phyloP scores from a whole-genome alignment of 2,113 vertebrate genomes.

The Thermophis baileyi region DNA sequence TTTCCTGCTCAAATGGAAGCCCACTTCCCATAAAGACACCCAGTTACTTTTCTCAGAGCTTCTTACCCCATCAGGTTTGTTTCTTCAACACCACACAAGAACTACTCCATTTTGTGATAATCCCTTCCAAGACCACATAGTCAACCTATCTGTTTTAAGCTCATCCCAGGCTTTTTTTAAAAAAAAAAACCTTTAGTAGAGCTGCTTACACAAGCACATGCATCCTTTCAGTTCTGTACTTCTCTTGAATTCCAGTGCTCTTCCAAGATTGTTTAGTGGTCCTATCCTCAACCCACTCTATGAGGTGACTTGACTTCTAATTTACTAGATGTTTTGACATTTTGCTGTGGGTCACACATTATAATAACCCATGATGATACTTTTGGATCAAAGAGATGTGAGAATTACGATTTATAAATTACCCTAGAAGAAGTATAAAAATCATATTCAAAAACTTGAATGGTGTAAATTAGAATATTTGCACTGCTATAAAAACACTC shows the following conservation, averaged over 20 bases:
- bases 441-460: neutral
- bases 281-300: neutral
- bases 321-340: neutral
- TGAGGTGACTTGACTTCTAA: neutral
- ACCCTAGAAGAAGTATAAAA: neutral
- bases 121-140: neutral
- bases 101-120: neutral
- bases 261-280: neutral
- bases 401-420: neutral
- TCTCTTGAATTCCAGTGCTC: neutral
- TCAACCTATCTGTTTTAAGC: neutral
- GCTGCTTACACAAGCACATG: neutral
- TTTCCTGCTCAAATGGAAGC: neutral
- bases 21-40: neutral
- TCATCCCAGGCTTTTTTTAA: neutral
- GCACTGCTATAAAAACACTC: neutral
- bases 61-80: neutral
- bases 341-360: neutral
- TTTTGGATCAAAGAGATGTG: neutral
- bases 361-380: neutral
- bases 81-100: neutral
- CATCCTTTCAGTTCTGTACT: neutral
- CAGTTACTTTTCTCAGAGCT: neutral
- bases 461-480: neutral
- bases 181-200: neutral